phyloP scores from a whole-genome alignment of 1,140 invertebrate genomes.

The Atta colombica region DNA sequence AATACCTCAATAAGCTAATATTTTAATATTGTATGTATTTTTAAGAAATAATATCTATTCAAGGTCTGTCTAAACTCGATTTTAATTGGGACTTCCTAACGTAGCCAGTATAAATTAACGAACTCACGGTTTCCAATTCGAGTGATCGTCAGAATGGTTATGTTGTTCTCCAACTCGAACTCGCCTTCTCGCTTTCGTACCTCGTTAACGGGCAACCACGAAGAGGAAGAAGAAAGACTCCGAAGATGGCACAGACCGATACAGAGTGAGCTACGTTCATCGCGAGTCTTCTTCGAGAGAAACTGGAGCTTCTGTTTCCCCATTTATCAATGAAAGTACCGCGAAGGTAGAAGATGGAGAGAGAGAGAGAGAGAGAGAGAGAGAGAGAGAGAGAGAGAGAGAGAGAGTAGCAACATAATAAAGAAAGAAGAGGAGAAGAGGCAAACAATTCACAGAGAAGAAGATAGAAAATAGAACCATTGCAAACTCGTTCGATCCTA shows the following conservation, averaged over 20 bases:
- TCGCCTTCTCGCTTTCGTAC: slow-evolving; percentile 59
- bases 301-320: slow-evolving; percentile 73
- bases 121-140: slow-evolving; percentile 69
- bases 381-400: not conserved
- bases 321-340: slow-evolving; percentile 81
- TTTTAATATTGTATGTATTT: not conserved
- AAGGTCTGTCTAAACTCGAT: slow-evolving; percentile 7
- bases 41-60: slow-evolving; percentile 37
- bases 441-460: slow-evolving; percentile 40
- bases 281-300: slow-evolving; percentile 74
- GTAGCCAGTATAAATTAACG: slow-evolving; percentile 60
- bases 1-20: not conserved
- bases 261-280: slow-evolving; percentile 76
- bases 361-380: not conserved
- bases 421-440: not conserved
- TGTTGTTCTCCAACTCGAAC: slow-evolving; percentile 58
- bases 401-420: not conserved
- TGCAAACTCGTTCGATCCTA: slow-evolving; percentile 79
- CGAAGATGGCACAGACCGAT: slow-evolving; percentile 73
- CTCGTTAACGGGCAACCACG: slow-evolving; percentile 70
- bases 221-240: slow-evolving; percentile 71
- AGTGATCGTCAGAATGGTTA: slow-evolving; percentile 65
- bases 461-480: slow-evolving; percentile 50
- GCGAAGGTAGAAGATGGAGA: slow-evolving; percentile 35
- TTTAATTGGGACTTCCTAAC: slow-evolving; percentile 14